These are phyloP conservation scores for Neosilurus mollespiculum DNA, from an alignment of 2,797 vertebrate genomes.

Conservation along the genomic window DNA sequence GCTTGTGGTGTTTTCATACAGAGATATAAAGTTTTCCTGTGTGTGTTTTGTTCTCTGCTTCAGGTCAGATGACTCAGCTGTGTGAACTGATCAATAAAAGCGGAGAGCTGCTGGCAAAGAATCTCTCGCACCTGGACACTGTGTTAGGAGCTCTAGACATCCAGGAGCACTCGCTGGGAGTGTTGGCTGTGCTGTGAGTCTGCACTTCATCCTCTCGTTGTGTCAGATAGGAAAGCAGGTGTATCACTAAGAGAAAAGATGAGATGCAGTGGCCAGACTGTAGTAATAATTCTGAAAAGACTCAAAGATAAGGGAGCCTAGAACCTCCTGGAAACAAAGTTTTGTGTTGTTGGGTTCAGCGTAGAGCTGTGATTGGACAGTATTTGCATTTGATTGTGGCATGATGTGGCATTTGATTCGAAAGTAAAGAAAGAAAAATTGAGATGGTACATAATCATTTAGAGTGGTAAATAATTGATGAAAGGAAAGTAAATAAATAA, in stretches of 20 bases:
- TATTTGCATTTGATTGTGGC: no score
- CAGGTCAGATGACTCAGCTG: slow-evolving; percentile 99
- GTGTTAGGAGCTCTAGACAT: slow-evolving; percentile 97
- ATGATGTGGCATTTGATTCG: no score
- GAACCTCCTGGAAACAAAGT: no score
- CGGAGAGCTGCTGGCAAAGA: slow-evolving; percentile 97
- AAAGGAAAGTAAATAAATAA: no score
- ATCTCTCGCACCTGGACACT: slow-evolving; percentile 96
- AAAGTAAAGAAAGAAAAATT: no score
- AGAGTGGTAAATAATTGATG: no score
- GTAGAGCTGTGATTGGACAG: no score
- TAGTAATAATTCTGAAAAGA: no score
- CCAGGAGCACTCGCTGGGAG: slow-evolving; percentile 95
- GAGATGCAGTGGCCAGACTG: background rate
- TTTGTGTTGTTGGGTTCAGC: no score
- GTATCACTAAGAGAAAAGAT: background rate
- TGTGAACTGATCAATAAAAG: slow-evolving; percentile 99
- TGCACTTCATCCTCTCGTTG: background rate
- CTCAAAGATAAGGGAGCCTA: no score
- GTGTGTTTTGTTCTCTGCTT: slow-evolving; percentile 16
- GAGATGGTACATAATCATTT: no score
- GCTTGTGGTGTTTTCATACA: background rate
- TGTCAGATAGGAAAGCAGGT: background rate
- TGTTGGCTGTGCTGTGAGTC: slow-evolving; percentile 96
- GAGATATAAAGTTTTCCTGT: background rate